phyloP scores from a whole-genome alignment of 2,888 invertebrate genomes.

The Tetramorium bicarinatum region DNA sequence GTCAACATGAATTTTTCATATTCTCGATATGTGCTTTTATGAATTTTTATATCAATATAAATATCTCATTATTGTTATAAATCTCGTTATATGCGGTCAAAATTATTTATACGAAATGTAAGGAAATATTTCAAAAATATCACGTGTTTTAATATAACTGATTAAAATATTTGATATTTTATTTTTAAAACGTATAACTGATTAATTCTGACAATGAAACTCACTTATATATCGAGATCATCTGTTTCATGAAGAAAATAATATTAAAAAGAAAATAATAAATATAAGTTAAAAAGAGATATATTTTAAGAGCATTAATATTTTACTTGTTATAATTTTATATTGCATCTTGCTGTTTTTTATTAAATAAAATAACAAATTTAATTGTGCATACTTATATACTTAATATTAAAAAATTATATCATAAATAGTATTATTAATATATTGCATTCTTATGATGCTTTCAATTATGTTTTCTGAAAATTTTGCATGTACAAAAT shows the following conservation, averaged over 20 bases:
- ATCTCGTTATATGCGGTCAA: not conserved
- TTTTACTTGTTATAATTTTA: not conserved
- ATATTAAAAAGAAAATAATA: not conserved
- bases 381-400: not conserved
- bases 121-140: not conserved
- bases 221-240: not conserved
- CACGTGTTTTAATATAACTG: not conserved
- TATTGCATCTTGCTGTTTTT: not conserved
- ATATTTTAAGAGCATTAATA: not conserved
- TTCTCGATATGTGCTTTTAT: not conserved
- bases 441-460: not conserved
- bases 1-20: not conserved
- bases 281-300: not conserved
- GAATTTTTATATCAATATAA: conserved; percentile 5
- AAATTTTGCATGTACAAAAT: not conserved
- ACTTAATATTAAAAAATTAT: not conserved
- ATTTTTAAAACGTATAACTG: not conserved
- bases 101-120: conserved; percentile 1
- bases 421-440: not conserved
- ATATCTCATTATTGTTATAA: not conserved
- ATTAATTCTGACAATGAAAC: not conserved
- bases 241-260: not conserved
- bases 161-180: conserved; percentile 4
- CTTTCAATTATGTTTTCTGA: not conserved
- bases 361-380: not conserved